Evolutionary conservation across 64 coral and sea anemone genomes (phyloP).

Genomic region (Platygyra sinensis): DNA sequence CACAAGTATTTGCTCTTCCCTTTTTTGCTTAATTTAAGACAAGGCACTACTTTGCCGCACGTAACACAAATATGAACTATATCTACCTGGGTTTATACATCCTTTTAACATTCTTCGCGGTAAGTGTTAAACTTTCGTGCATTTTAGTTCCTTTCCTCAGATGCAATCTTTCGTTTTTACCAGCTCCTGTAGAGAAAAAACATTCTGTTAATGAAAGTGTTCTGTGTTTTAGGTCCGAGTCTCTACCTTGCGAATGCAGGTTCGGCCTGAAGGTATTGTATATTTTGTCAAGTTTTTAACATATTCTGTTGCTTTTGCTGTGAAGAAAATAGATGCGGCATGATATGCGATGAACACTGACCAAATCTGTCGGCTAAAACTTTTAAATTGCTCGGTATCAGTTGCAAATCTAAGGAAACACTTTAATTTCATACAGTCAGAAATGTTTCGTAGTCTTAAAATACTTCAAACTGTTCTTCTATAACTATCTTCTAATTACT

Average conservation of each 20-base stretch:
- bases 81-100: conserved; percentile 2
- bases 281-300: not conserved
- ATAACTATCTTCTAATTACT: too few species aligned
- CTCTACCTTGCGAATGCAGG: conserved; percentile 5
- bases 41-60: conserved; percentile 46
- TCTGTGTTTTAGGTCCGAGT: conserved; percentile 2
- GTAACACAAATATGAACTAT: conserved; percentile 16
- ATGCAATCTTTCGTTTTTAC: not conserved
- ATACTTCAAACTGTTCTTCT: too few species aligned
- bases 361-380: too few species aligned
- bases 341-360: too few species aligned
- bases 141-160: not conserved
- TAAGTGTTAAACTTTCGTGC: not conserved
- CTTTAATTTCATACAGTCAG: too few species aligned
- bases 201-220: not conserved
- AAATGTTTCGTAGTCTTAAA: too few species aligned
- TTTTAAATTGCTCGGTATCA: too few species aligned
- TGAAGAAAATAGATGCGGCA: not conserved
- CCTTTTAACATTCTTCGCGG: conserved; percentile 6
- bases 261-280: conserved; percentile 32
- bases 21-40: conserved; percentile 12
- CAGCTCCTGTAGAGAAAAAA: not conserved
- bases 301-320: not conserved
- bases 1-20: not conserved
- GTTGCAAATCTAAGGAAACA: too few species aligned